Base-by-base conservation (phyloP, 2,797 vertebrate species). In the Zenarchopterus dispar region DNA sequence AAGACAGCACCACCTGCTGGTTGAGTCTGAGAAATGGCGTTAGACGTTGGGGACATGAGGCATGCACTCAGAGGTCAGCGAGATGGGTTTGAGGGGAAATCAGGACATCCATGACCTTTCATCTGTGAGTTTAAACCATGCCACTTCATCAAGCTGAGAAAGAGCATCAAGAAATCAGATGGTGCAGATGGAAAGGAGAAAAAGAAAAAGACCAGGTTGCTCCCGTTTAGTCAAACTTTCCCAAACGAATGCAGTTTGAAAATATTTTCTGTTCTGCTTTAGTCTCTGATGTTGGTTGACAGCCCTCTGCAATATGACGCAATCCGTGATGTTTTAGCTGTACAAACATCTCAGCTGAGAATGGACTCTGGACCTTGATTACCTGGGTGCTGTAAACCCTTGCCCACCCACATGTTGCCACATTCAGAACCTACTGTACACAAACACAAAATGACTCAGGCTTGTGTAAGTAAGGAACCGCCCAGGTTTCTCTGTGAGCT, bases 1-100 rank as follows among this genome's bases (percentile, higher is more conserved):
- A 91, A 61, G 85, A 90, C 86, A 91, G 91, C 93, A 85, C 93
- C 93, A 91, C 92, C 93, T 94, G 78, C 90, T 93, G 93, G 92
- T 68, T 62, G 56, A 72, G 67, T 44, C 15, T 3, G 55, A 70
- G 69, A 54, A 88, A 47, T 81, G 58, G 3, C 7, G 36, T 39
- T 39, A 13, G 46, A 60, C 24, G 6, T 62, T 71, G 26, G 53
- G 43, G 15, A n/a, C n/a, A n/a, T 19, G 16, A 41, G 48, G 13
- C 21, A 24, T 43, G 48, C 1, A 16, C 9, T 19, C 42, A 59
- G 26, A 72, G 55, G 60, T 50, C 54, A 68, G 17, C 46, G 43
- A 57, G 62, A 23, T 18, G 21, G 36, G 11, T 39, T 39, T 39
- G 36, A 13, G 13, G 36, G 13, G 15, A 39, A 15, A 39, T 13